phyloP scores from a whole-genome alignment of 1,140 invertebrate genomes.

The Bombyx mandarina region DNA sequence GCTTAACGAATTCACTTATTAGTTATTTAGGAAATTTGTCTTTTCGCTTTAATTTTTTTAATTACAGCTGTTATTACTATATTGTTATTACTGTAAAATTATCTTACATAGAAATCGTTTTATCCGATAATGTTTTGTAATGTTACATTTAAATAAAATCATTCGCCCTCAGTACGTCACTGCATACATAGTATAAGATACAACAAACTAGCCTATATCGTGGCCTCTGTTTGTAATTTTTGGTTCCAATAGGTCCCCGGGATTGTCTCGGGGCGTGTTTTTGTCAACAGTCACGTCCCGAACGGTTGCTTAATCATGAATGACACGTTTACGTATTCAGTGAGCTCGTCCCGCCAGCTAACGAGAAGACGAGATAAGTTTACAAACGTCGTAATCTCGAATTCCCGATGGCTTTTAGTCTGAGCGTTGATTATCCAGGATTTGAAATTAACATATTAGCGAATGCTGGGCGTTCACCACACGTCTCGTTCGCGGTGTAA shows the following conservation, averaged over 20 bases:
- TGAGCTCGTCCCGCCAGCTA: conserved; percentile 42
- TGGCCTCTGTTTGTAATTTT: too few relatives aligned
- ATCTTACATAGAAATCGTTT: too few relatives aligned
- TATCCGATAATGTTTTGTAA: too few relatives aligned
- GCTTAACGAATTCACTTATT: neutral
- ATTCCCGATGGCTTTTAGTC: conserved; percentile 46
- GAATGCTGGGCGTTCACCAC: conserved; percentile 23
- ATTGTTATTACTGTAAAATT: too few relatives aligned
- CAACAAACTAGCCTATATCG: too few relatives aligned
- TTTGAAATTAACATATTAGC: conserved; percentile 55
- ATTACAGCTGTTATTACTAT: too few relatives aligned
- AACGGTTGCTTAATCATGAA: conserved; percentile 55
- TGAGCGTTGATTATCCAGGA: conserved; percentile 55
- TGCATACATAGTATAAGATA: too few relatives aligned
- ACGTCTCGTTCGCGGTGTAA: conserved; percentile 5
- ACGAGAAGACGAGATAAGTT: conserved; percentile 63
- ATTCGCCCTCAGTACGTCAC: too few relatives aligned
- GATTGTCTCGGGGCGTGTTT: conserved; percentile 26
- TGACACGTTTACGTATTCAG: conserved; percentile 63
- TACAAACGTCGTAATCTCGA: conserved; percentile 54
- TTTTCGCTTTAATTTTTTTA: too few relatives aligned
- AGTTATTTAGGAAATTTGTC: too few relatives aligned
- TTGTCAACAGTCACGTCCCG: conserved; percentile 43
- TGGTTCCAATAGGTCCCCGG: conserved; percentile 12
- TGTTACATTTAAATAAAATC: too few relatives aligned